These are phyloP conservation scores for Sphecodes monilicornis DNA, from an alignment of 2,888 invertebrate species.

Conservation along the genomic window DNA sequence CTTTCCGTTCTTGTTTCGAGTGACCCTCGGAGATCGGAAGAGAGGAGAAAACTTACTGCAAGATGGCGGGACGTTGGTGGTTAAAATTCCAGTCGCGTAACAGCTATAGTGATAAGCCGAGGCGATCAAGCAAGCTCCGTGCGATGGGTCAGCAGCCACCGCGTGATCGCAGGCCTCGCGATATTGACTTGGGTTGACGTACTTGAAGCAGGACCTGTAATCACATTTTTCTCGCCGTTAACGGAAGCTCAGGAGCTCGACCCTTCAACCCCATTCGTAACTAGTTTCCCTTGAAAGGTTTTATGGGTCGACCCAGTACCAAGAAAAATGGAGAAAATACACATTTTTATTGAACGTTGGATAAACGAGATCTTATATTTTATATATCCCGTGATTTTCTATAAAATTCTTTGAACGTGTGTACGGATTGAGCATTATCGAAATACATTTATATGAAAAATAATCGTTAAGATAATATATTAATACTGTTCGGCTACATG, in stretches of 20 bases:
- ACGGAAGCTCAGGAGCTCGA: neutral
- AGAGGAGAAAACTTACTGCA: conserved; percentile 85
- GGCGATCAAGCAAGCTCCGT: conserved; percentile 89
- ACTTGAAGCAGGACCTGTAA: conserved; percentile 85
- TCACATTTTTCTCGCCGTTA: neutral
- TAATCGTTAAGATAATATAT: no score
- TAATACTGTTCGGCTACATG: no score
- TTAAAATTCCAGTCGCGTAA: conserved; percentile 86
- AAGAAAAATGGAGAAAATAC: neutral
- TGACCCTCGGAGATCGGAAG: neutral
- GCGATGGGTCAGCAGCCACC: conserved; percentile 84
- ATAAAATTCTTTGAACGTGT: no score
- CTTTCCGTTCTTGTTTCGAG: neutral
- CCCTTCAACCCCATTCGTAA: neutral
- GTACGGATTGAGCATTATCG: no score
- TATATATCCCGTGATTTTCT: no score
- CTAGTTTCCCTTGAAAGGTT: neutral
- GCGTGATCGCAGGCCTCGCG: conserved; percentile 92
- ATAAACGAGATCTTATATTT: no score
- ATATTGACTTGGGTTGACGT: conserved; percentile 85
- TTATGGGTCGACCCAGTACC: neutral
- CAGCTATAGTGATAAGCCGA: conserved; percentile 90
- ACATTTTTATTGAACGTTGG: neutral
- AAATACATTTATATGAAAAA: no score
- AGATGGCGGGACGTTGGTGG: conserved; percentile 87